Evolutionary conservation across 2,113 vertebrate species (phyloP).

Genomic region (Tamias sibiricus): DNA sequence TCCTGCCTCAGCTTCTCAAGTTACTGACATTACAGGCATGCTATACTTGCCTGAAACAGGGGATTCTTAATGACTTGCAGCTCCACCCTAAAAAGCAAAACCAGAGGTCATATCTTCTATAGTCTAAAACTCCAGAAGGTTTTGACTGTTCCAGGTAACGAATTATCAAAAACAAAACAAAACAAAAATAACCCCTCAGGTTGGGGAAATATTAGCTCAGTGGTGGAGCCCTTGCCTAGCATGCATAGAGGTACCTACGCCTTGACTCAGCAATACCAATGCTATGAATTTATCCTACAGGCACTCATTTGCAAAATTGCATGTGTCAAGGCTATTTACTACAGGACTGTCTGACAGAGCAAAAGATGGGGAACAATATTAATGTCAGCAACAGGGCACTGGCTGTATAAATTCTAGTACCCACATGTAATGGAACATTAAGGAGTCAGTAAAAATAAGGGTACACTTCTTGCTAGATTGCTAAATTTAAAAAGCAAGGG

Average conservation of each 20-base stretch:
- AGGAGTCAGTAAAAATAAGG: background rate
- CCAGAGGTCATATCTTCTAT: background rate
- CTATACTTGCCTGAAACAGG: background rate
- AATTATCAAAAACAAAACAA: background rate
- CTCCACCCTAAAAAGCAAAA: background rate
- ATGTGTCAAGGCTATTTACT: background rate
- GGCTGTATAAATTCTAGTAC: background rate
- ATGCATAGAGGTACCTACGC: background rate
- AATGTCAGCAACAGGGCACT: rapidly evolving
- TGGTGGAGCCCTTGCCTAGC: background rate
- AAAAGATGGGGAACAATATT: background rate
- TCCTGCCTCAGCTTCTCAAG: no score
- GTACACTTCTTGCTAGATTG: background rate
- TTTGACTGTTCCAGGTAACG: background rate
- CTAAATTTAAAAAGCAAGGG: background rate
- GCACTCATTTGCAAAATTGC: background rate
- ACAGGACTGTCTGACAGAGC: background rate
- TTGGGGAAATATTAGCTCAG: background rate
- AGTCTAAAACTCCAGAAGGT: slow-evolving; percentile 14
- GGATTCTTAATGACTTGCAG: background rate
- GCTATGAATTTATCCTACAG: background rate
- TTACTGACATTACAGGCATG: no score
- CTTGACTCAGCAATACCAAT: background rate
- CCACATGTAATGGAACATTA: background rate
- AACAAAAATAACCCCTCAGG: slow-evolving; percentile 2